Evolutionary conservation across 2,888 invertebrate genomes (phyloP), one percentile per base, ranked within the genome.

Genomic region (Ormyrus rosae): DNA sequence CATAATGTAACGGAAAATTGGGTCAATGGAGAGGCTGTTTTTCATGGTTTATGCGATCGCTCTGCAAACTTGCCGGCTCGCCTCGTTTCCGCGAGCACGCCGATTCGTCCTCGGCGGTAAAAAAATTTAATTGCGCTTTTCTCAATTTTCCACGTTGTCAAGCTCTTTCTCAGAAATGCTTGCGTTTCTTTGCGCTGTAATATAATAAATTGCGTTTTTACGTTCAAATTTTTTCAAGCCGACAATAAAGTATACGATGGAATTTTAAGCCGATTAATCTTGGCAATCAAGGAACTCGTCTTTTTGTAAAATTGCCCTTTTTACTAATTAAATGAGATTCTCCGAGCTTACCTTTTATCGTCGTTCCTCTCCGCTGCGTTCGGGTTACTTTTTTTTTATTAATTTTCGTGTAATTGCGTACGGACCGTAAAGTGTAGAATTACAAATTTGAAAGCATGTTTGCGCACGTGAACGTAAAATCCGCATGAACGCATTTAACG

Each of bases 381-480:
- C 34, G 3, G 4, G 34, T 34, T 34, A 34, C 34, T 34, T 34
- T 34, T 19, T 19, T 19, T 34, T 34, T 34, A 34, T 34, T 34
- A 34, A 34, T 34, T 34, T 34, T 11, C 7, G 50, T n/a, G 8
- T 48, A 55, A 53, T 51, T n/a, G n/a, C 11, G 19, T 55, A 55
- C 55, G 46, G 11, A n/a, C 13, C 6, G 58, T 58, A 13, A 13
- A 13, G 48, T 55, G 19, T 58, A 70, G 58, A 48, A 70, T 13
- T 60, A 60, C 55, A 60, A 73, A 73, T 55, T 73, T 10, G 19
- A 45, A 10, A 8, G 51, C 63, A 53, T 45, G 9, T 61, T 53
- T 72, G 63, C 55, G 11, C 10, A 56, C 19, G n/a, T 46, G 46
- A 64, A 55, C 55, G 64, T 73, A 73, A 64, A 55, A 55, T 73